phyloP scores from a whole-genome alignment of 2,797 vertebrate genomes.

The Alca torda region DNA sequence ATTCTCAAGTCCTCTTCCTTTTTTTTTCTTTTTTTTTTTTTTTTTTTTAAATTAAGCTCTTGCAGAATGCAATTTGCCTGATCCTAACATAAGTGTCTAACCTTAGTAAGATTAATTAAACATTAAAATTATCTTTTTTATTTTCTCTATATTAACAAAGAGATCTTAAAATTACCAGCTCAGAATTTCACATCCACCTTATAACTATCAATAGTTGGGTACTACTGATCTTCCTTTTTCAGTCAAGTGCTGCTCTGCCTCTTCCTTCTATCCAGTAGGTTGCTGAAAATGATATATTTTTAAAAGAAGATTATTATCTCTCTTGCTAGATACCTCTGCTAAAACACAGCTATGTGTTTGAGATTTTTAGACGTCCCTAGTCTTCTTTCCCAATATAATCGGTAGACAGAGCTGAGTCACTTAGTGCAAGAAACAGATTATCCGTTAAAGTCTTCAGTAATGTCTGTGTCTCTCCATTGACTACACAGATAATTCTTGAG shows the following conservation, averaged over 20 bases:
- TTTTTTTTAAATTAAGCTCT: background rate
- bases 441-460: background rate
- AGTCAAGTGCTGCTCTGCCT: background rate
- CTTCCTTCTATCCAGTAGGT: background rate
- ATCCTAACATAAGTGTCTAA: background rate
- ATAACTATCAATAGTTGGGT: background rate
- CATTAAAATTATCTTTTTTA: too few relatives aligned
- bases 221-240: background rate
- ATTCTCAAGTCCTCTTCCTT: too few relatives aligned
- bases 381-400: background rate
- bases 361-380: background rate
- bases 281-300: background rate
- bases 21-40: too few relatives aligned
- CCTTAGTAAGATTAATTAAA: background rate
- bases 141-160: background rate
- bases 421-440: background rate
- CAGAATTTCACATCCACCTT: background rate
- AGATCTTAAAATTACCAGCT: background rate
- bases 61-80: background rate
- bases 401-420: background rate
- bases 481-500: background rate
- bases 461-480: background rate
- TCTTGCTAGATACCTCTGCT: background rate
- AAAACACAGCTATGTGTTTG: background rate
- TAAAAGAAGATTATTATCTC: background rate